Percentiles rank a stretch among this genome's conserved stretches.
These are phyloP conservation scores for Myzus persicae DNA, from an alignment of 1,140 invertebrate genomes.

Conservation along the genomic window DNA sequence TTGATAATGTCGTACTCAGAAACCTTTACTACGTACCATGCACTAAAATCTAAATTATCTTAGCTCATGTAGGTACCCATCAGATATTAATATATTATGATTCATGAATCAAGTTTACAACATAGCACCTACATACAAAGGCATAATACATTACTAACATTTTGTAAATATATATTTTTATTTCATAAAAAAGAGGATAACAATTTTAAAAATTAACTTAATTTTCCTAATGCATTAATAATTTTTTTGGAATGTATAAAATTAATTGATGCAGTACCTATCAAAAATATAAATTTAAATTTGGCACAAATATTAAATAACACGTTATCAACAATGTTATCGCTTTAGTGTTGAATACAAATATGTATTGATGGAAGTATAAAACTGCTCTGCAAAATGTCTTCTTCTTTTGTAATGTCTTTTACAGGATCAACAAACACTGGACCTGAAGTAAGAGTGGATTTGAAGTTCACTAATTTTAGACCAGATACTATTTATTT, in stretches of 20 bases:
- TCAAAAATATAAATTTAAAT: constrained; percentile 24
- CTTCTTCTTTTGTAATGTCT: constrained; percentile 74
- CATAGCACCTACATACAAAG: no score
- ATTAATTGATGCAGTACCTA: not conserved
- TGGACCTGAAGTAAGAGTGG: constrained; percentile 71
- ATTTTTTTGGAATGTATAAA: constrained; percentile 10
- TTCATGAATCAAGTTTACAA: no score
- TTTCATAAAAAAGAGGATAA: not conserved
- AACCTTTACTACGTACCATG: no score
- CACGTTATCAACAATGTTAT: constrained; percentile 4
- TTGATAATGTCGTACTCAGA: no score
- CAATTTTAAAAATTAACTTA: not conserved
- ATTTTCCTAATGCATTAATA: not conserved
- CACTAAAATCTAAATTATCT: no score
- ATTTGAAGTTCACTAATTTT: constrained; percentile 86
- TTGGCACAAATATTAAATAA: not conserved
- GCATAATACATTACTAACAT: constrained; percentile 66
- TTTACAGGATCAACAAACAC: constrained; percentile 72
- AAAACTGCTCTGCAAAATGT: constrained; percentile 81
- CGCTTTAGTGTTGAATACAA: not conserved
- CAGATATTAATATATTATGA: no score
- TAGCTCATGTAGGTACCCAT: no score
- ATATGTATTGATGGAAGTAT: constrained; percentile 74
- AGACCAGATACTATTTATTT: constrained; percentile 75
- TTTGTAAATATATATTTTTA: constrained; percentile 2